Conservation (phyloP, 2,113 vertebrate genomes). For the Cathartes aura region DNA sequence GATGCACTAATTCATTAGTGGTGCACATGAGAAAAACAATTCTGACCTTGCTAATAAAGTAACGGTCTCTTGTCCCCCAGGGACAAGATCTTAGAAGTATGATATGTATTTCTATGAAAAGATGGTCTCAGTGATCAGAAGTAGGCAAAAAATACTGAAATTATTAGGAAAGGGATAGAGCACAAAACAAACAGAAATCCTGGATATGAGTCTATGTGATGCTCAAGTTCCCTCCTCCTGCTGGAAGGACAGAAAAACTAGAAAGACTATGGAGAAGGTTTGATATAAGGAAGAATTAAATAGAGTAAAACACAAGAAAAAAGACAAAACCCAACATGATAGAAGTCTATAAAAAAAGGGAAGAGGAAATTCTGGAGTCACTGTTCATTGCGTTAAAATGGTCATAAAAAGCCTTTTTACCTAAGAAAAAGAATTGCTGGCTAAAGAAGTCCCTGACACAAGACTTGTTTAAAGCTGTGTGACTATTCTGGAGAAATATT, state of each 20-base stretch:
- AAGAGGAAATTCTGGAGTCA: not conserved
- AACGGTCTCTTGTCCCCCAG: not conserved
- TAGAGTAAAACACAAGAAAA: not conserved
- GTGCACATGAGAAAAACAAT: not conserved
- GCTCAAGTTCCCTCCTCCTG: not conserved
- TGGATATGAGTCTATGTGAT: not conserved
- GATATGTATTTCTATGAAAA: not conserved
- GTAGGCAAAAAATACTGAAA: not conserved
- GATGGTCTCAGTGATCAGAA: not conserved
- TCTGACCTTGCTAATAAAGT: conserved; percentile 7
- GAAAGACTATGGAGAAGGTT: not conserved
- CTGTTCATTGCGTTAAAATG: not conserved
- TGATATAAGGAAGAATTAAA: not conserved
- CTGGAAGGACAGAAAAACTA: not conserved
- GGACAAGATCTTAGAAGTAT: not conserved
- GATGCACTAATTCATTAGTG: conserved; percentile 17
- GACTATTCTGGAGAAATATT: not conserved
- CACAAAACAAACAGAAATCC: not conserved
- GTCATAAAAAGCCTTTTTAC: not conserved
- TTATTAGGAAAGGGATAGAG: not conserved
- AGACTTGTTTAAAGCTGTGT: not conserved
- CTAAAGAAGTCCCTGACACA: not conserved
- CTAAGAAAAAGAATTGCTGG: not conserved
- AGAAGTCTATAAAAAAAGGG: not conserved
- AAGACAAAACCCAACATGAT: rapidly evolving